Base-by-base conservation (phyloP, 2,888 invertebrate genomes). In the Drosophila cognata region DNA sequence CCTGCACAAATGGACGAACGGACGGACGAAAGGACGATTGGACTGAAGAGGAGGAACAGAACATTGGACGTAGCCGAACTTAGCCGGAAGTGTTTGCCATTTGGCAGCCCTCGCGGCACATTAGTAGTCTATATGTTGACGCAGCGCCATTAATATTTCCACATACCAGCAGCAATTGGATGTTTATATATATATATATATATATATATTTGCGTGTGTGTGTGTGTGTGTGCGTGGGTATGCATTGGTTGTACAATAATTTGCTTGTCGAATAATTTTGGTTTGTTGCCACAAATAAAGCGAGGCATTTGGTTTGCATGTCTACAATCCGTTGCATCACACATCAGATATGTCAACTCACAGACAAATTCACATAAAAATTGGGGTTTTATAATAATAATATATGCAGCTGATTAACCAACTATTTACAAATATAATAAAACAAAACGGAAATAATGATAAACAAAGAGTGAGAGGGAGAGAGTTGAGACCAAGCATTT, bases 91-190 rank as follows among this genome's bases (percentile, higher is more conserved):
- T 82, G 82, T 85, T 80, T 87, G 85, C 87, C 85, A 91, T 91
- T 91, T 91, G 82, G 84, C 87, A 83, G 84, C 84, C 89, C 91
- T 86, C 87, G 91, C 89, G 91, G 88, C 91, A 90, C 91, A 91
- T 91, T 91, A 91, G 91, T 90, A 92, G 91, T 91, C 90, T 91
- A 89, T 84, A 86, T 89, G 88, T 84, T 83, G 89, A 78, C 77
- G 81, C 75, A 82, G 68, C 60, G 73, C 88, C 90, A 91, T 91
- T 91, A 91, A 89, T 90, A 89, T 91, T 89, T 87, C 71, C 89
- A 74, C 78, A 83, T 81, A 66, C 82, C 76, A 74, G 55, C 55
- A 59, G 67, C 67, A 65, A 55, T 48, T 48, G 66, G 18, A 43
- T 59, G 62, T 59, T 64, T 53, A 57, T 46, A n/a, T 46, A 51